Base-by-base conservation (phyloP, 2,797 vertebrate species). In the Cichlasoma orientale region DNA sequence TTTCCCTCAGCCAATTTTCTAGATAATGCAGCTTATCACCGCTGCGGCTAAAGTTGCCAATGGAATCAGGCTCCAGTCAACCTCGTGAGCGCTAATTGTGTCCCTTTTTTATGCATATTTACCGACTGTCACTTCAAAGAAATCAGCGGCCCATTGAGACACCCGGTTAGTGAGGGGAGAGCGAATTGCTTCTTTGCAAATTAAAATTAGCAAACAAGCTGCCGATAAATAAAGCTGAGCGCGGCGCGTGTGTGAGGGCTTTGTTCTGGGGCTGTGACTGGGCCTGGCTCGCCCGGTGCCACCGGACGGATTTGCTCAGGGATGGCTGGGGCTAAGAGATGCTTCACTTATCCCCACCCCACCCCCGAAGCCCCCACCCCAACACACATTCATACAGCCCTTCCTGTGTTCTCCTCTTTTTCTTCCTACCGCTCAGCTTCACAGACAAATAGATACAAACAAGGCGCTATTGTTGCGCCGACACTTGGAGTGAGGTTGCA, bases 21-120 rank as follows among this genome's bases (percentile, higher is more conserved):
- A 99, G 98, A 99, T 99, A 99, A 99, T 99, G 97, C 97, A 95
- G 97, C 98, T 99, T 99, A 99, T 99, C 98, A 97, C 97, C 95
- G 95, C 95, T 94, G 96, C 96, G 95, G 96, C 97, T 97, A 97
- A 98, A 98, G 97, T 98, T 98, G 97, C 97, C 98, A 98, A 97
- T 97, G 97, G 97, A 98, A 98, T 97, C 96, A 96, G 97, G 95
- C 97, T 94, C 96, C 97, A 97, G 96, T 98, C 97, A 98, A 97
- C 97, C 97, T 97, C 96, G 95, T 94, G 95, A 95, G 90, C 95
- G 93, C 97, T 99, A 99, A 99, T 99, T 99, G 97, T 97, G 97
- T 97, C 96, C 96, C 96, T 97, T 97, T 98, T 97, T 97, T 97
- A 98, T 98, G 97, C 97, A 98, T 99, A 99, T 99, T 99, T 99